Base-by-base conservation (phyloP, 2,113 vertebrate genomes). In the Diadophis punctatus region DNA sequence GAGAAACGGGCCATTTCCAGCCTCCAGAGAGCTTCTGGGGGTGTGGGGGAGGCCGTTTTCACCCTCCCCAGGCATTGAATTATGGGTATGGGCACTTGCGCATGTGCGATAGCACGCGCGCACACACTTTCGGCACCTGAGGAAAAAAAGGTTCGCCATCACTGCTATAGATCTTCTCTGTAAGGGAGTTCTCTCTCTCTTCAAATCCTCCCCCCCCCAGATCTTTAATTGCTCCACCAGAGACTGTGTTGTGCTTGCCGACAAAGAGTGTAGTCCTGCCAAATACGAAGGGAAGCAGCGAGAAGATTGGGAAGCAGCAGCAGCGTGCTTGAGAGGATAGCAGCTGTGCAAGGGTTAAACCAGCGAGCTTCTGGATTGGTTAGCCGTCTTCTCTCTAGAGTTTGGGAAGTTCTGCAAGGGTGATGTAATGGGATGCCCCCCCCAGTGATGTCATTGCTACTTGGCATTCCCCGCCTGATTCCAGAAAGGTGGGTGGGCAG, bases 341-440 rank as follows among this genome's bases (percentile, higher is more conserved):
- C 25, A 5, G 92, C 27, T 9, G 1, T 11, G 12, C 90, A 80
- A 89, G 93, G 93, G 91, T 96, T 95, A 94, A 96, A 55, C 30
- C 84, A 89, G 88, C 56, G 74, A 87, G 88, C 51, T 30, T 11
- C 86, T 90, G 88, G 91, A 97, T 96, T 97, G 97, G 96, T 87
- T 91, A 51, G 8, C 18, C 25, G 0, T 1, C 49, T 43, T 80
- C 34, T 80, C 74, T 80, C 74, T 80, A 80, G 87, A 93, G 94
- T 58, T 27, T 46, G 93, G 91, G 94, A 74, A 94, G 88, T 90
- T 94, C 92, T 87, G 87, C 11, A 56, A 92, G 27, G 90, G 92
- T 95, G 96, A 97, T 87, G 95, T 96, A 94, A 96, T 96, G 93
- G 96, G 97, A 94, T 92, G 94, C 68, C 93, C 0, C 90, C 90